phyloP scores from a whole-genome alignment of 2,888 invertebrate species.

The Eledona agricola region DNA sequence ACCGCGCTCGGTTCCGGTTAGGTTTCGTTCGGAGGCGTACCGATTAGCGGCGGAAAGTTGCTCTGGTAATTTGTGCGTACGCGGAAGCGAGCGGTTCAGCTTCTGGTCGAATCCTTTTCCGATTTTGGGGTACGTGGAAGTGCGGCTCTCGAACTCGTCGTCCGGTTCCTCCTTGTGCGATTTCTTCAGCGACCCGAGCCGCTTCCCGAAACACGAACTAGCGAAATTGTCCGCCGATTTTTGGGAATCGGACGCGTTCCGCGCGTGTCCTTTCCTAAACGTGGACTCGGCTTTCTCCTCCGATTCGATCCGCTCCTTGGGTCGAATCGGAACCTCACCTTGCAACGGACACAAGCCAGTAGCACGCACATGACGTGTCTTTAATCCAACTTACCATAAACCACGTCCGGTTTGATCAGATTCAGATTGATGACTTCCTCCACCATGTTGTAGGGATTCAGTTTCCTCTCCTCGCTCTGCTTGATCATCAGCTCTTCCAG shows the following conservation, averaged over 20 bases:
- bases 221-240: conserved; percentile 37
- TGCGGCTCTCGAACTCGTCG: conserved; percentile 47
- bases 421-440: conserved; percentile 55
- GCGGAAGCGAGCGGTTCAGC: conserved; percentile 57
- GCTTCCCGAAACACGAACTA: conserved; percentile 60
- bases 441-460: conserved; percentile 57
- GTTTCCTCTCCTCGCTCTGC: conserved; percentile 75
- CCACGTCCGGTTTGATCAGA: conserved; percentile 66
- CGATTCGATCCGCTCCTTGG: conserved; percentile 45
- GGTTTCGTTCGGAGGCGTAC: conserved; percentile 45
- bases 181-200: conserved; percentile 57
- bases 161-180: conserved; percentile 42
- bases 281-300: conserved; percentile 34
- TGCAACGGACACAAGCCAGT: conserved; percentile 8
- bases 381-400: conserved; percentile 62
- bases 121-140: conserved; percentile 56
- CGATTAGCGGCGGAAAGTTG: conserved; percentile 22
- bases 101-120: conserved; percentile 51
- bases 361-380: conserved; percentile 5
- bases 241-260: conserved; percentile 50
- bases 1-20: conserved; percentile 46
- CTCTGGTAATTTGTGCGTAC: conserved; percentile 54
- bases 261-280: conserved; percentile 39
- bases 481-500: conserved; percentile 83
- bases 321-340: conserved; percentile 58